Base-by-base conservation (phyloP, 2,113 vertebrate species). In the Triplophysa dalaica region DNA sequence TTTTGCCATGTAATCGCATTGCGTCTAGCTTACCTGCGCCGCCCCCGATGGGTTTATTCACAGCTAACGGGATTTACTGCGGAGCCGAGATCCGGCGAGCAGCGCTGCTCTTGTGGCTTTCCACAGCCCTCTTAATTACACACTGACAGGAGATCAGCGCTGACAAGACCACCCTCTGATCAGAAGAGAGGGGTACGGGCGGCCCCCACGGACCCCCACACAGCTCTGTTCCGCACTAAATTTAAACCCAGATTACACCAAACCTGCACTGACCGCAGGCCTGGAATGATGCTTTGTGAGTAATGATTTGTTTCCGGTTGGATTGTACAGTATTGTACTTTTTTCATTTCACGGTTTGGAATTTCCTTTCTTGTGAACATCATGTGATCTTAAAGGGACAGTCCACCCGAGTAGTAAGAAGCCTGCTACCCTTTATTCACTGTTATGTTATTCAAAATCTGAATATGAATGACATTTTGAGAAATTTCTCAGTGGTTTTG, bases 21-120 rank as follows among this genome's bases (percentile, higher is more conserved):
- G 87, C 79, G 79, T 80, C 64, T 73, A 85, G 82, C 82, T 87
- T 87, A 89, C 87, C 87, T 89, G 87, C 80, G 77, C 85, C 62
- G 78, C 81, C 77, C 77, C 80, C 81, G 75, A 85, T 85, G 85
- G 84, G 83, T 83, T 89, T 86, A 86, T 85, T 86, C 87, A 85
- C 87, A 76, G 84, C 84, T 89, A 89, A 89, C 85, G 79, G 86
- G 87, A 89, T 89, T 89, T 89, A 81, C 81, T 10, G 81, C 69
- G 82, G 75, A 54, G 70, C 73, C 73, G 65, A 81, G 82, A 85
- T 75, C 82, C 77, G 79, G 56, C 67, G 80, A 80, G 79, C 64
- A 60, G 48, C 68, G 16, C 74, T 16, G 19, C 79, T 66, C 38
- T 82, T 72, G 58, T 74, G 77, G 84, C 84, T 85, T 74, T 64